Base-by-base conservation (phyloP, 2,113 vertebrate genomes). In the Sceloporus tristichus region DNA sequence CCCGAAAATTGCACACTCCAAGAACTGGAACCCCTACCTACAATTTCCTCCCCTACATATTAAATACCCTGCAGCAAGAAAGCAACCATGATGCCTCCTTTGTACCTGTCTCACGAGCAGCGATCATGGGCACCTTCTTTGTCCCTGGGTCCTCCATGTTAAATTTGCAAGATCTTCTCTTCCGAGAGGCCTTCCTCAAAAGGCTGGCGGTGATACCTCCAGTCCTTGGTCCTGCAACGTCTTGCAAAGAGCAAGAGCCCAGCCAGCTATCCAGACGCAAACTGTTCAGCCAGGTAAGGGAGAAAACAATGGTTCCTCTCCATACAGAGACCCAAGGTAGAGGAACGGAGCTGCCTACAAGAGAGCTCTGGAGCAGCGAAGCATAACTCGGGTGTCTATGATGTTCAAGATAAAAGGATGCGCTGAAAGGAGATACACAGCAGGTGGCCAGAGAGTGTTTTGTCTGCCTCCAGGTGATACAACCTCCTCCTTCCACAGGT, bases 81-180 rank as follows among this genome's bases (percentile, higher is more conserved):
- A 19, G 65, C 65, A 21, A 19, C 23, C 65, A 19, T 66, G 59
- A 23, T 23, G 18, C 2, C 2, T 6, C 65, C 34, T 34, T 34
- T 34, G 3, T 66, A 66, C 95, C 95, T 0, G 85, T 91, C 65
- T 94, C 90, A 48, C 73, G 34, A 40, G 93, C 82, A 42, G 81
- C 89, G 13, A 34, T 79, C 34, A 88, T 11, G 0, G 89, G 85
- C 23, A 88, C 5, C 85, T 92, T 95, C 71, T 88, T 91, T 56
- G 83, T 88, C 54, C 82, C 75, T 0, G 85, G 83, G 25, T 93
- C 93, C 0, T 42, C 91, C 74, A 92, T 88, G 40, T 70, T 88
- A 42, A 82, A 70, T 27, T 25, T 27, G 65, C 18, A 19, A 34
- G 18, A 8, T 59, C 14, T 56, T 27, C 3, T 18, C 34, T 38